phyloP scores from a whole-genome alignment of 2,797 vertebrate species.

The Schizopygopsis pylzovi region DNA sequence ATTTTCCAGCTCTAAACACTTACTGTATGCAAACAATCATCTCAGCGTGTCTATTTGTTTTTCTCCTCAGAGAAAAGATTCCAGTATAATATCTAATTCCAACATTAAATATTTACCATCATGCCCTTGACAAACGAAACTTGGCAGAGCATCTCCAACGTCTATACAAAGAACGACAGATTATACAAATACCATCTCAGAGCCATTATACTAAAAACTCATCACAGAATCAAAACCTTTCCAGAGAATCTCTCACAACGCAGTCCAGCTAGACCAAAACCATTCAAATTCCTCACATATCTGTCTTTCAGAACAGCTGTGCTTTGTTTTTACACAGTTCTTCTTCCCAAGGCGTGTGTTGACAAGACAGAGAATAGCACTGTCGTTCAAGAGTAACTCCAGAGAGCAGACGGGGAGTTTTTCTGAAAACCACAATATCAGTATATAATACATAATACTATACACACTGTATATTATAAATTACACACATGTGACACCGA shows the following conservation, averaged over 20 bases:
- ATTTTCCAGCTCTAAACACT: neutral
- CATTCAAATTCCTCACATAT: slow-evolving; percentile 66
- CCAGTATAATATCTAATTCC: neutral
- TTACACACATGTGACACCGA: neutral
- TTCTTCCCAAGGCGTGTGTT: slow-evolving; percentile 67
- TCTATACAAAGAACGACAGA: slow-evolving; percentile 10
- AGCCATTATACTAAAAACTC: slow-evolving; percentile 4
- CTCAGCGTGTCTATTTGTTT: neutral
- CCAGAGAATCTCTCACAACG: slow-evolving; percentile 56
- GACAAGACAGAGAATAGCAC: slow-evolving; percentile 62
- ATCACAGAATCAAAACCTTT: neutral
- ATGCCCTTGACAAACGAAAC: neutral
- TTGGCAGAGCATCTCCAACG: neutral
- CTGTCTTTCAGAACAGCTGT: slow-evolving; percentile 66
- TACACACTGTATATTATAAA: neutral
- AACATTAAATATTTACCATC: slow-evolving; percentile 29
- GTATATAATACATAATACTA: neutral
- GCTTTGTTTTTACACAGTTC: slow-evolving; percentile 66
- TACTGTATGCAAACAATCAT: neutral
- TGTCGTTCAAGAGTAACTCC: neutral
- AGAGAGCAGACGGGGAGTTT: neutral
- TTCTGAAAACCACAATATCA: neutral
- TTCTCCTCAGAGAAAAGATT: neutral
- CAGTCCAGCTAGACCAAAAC: slow-evolving; percentile 53
- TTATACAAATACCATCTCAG: neutral